phyloP scores from a whole-genome alignment of 2,888 invertebrate genomes.

The Tenthredo mesomela region DNA sequence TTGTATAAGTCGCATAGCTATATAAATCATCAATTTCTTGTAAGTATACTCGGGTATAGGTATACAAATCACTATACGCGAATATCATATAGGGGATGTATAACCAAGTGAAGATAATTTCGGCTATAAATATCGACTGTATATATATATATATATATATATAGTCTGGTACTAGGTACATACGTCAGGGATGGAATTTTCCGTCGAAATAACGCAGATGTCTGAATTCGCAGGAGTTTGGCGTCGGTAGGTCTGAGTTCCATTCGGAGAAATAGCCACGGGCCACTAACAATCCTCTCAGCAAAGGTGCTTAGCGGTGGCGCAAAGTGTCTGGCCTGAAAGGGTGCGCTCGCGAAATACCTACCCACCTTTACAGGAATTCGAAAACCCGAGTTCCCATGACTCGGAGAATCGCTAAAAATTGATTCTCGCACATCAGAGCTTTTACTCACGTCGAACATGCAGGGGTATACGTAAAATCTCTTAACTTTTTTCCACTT shows the following conservation, averaged over 20 bases:
- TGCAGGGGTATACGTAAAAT: too few relatives aligned
- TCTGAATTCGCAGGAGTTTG: conserved; percentile 6
- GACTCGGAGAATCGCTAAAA: not conserved
- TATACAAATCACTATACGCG: not conserved
- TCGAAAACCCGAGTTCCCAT: not conserved
- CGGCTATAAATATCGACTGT: not conserved
- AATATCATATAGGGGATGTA: not conserved
- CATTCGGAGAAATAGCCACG: conserved; percentile 23
- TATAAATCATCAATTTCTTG: not conserved
- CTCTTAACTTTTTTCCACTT: not conserved
- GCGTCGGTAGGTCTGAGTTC: not conserved
- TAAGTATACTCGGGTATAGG: not conserved
- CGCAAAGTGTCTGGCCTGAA: conserved; percentile 6
- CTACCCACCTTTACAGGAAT: not conserved
- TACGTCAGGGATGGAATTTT: not conserved
- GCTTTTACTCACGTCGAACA: too few relatives aligned
- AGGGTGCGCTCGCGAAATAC: conserved; percentile 2
- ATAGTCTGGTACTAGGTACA: too few relatives aligned
- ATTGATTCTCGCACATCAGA: not conserved
- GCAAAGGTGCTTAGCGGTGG: conserved; percentile 32
- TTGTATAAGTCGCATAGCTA: not conserved
- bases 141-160: too few relatives aligned
- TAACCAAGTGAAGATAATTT: not conserved
- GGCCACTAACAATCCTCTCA: conserved; percentile 35
- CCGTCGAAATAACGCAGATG: not conserved